These are phyloP conservation scores for Cheilosia scutellata DNA, from an alignment of 2,888 invertebrate species.

Conservation along the genomic window DNA sequence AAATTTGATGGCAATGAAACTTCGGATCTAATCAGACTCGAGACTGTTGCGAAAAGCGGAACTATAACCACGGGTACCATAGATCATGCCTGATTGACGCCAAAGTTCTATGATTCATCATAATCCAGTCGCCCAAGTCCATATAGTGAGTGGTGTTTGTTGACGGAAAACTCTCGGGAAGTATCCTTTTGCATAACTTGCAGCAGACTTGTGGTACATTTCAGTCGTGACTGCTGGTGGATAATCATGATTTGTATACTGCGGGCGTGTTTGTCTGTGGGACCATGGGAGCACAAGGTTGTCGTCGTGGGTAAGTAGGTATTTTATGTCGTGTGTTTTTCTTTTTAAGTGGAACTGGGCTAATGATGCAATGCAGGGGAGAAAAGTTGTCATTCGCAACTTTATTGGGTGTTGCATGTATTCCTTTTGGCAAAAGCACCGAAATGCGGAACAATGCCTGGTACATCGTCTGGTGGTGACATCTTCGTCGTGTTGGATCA, in stretches of 20 bases:
- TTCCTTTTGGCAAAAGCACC: too few relatives aligned
- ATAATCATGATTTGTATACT: constrained; percentile 58
- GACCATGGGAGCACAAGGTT: constrained; percentile 7
- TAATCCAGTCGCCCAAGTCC: background rate
- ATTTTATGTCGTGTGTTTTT: constrained; percentile 9
- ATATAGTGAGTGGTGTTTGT: constrained; percentile 41
- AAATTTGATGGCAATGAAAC: constrained; percentile 13
- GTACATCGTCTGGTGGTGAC: too few relatives aligned
- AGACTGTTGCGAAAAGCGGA: constrained; percentile 30
- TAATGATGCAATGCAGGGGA: constrained; percentile 13
- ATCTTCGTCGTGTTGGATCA: too few relatives aligned
- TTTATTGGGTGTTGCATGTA: too few relatives aligned
- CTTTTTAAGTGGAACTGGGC: constrained; percentile 30
- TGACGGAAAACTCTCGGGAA: constrained; percentile 59
- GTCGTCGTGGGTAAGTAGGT: constrained; percentile 56
- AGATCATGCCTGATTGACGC: constrained; percentile 27
- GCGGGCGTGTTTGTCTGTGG: constrained; percentile 38
- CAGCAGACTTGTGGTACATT: constrained; percentile 29
- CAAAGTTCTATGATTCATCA: constrained; percentile 56
- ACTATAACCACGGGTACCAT: constrained; percentile 27
- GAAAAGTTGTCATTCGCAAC: too few relatives aligned
- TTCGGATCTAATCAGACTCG: constrained; percentile 30
- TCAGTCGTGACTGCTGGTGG: constrained; percentile 63
- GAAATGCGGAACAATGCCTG: too few relatives aligned
- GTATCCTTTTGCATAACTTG: constrained; percentile 69